Base-by-base conservation (phyloP, 2,113 vertebrate species). In the Tautogolabrus adspersus region DNA sequence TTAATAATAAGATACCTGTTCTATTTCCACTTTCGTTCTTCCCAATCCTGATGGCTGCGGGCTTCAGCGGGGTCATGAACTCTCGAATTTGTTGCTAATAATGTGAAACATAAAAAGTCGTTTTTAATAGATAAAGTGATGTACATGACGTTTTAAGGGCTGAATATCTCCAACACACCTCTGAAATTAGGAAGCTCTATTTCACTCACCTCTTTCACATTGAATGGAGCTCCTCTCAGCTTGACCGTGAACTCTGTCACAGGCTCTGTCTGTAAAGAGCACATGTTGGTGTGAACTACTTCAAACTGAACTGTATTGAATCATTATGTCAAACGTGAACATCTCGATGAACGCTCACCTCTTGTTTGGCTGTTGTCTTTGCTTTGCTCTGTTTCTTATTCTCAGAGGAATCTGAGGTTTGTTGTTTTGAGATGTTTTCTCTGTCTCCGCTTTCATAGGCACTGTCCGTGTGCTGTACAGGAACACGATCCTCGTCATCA, bases 31-130 rank as follows among this genome's bases (percentile, higher is more conserved):
- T 93, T 18, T 87, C 21, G 0, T 95, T 96, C 75, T 89, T 96
- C n/a, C 91, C 95, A 30, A 98, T 96, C 52, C 96, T 84, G 77
- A 99, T 94, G 4, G 96, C 96, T 54, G 92, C 95, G 0, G 97
- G 97, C 58, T 95, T 97, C 89, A 98, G 90, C 0, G 98, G 97
- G 0, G 94, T 88, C 92, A 99, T 95, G 80, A 99, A 99, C 26
- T 99, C 97, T 46, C 61, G 59, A 0, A 99, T 93, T 57, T 97
- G 96, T 95, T 96, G 93, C 98, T 99, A 67, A 1, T 52, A 49
- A 72, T 3, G 15, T 65, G 23, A 6, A 34, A 66, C 0, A 88
- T 8, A 75, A 5, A 5, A 52, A 52, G 63, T 47, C 0, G 30
- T 37, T 18, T 7, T 37, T 59, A 1, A 42, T 2, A 11, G 40